Evolutionary conservation across 2,888 invertebrate genomes (phyloP), one percentile per base, ranked within the genome.

Genomic region (Acrobasis consociella): DNA sequence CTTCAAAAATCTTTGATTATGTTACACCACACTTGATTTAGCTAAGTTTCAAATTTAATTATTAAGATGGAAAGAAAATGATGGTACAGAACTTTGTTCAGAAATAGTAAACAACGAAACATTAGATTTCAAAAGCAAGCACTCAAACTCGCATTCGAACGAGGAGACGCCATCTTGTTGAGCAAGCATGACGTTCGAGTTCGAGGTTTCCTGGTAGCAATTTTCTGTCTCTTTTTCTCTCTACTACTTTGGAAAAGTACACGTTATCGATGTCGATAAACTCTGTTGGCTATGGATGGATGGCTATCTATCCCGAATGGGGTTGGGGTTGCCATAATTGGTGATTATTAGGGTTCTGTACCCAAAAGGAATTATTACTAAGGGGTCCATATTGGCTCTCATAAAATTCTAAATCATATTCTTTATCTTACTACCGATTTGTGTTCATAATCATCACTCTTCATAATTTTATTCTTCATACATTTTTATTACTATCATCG

Each of bases 151-250:
- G 62, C 67, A 67, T 58, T 60, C 38, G 10, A 65, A 61, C 42
- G 66, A 69, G 67, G 65, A 62, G 60, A 67, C 76, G 80, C 81
- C 81, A 81, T 81, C 69, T 82, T 82, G 81, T 74, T 67, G 42
- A 42, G 13, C 56, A 16, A 11, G 17, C 17, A 56, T 17, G 39
- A 55, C 55, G 38, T 39, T 11, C 5, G 5, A 5, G 22, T 9
- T 13, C 37, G 7, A 51, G 22, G 10, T n/a, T 22, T 13, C 42
- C 13, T 42, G 11, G 13, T 37, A 15, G 9, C 11, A n/a, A 2
- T 13, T 9, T 37, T 37, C 2, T 53, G 3, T 53, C 53, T 53
- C 37, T 31, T 37, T 53, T 53, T 7, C 53, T 53, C 15, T n/a
- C 13, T 13, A 53, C n/a, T 9, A 42, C 15, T n/a, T 55, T 2